Evolutionary conservation across 2,888 invertebrate genomes (phyloP), one percentile per base, ranked within the genome.

Genomic region (Balanococcus diminutus): DNA sequence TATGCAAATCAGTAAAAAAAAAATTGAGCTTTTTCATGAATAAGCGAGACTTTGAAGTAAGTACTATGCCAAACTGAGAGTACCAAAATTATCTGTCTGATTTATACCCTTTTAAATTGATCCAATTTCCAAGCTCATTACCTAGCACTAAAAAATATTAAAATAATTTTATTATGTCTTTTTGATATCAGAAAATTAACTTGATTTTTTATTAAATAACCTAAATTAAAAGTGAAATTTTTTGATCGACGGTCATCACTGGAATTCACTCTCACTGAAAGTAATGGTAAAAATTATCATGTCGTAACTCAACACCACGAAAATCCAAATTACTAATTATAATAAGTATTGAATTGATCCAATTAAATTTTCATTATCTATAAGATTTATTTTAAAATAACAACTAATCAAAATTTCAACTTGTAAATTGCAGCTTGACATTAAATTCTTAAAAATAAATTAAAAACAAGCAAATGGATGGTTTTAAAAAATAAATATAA

Each of bases 371-470:
- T 36, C 75, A 32, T 72, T 31, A 31, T 36, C 19, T 19, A 19
- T 19, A 79, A 32, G 36, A 19, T 79, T 79, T 79, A 79, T 79
- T 79, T 79, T 28, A 36, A 79, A 79, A 79, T 79, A 79, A 36
- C 36, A 79, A 79, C 72, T 56, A 22, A 22, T 56, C 56, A 28
- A 67, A 67, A 67, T 31, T 11, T 67, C 67, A 67, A 67, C 67
- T 67, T 22, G 56, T 56, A 14, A 67, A 67, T 67, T 16, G 67
- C 67, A 67, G 0, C 14, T 67, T 11, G 14, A 5, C 28, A 28
- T 75, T 36, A 32, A n/a, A 6, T 19, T 8, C 36, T 79, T 79
- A 79, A 79, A n/a, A 36, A 79, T 79, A 79, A 79, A 36, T 79
- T 36, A 19, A 36, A 32, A 79, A 79, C 75, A 79, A 36, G 75